These are phyloP conservation scores for Conus canariensis DNA, from an alignment of 2,888 invertebrate species.

Conservation along the genomic window DNA sequence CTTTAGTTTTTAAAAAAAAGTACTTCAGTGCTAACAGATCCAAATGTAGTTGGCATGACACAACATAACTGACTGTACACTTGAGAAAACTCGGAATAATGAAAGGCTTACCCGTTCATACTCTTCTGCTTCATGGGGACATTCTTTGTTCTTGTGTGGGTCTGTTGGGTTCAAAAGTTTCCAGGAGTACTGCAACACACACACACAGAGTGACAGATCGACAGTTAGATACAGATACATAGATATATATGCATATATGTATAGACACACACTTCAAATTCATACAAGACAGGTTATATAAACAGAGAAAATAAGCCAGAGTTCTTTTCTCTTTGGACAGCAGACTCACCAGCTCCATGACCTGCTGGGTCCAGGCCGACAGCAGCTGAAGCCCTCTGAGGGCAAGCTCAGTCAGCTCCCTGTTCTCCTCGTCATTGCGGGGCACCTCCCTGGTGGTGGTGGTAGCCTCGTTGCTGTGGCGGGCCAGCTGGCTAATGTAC, in stretches of 20 bases:
- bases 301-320: too few relatives aligned
- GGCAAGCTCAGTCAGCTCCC: constrained; percentile 93
- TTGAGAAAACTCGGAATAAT: too few relatives aligned
- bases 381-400: constrained; percentile 94
- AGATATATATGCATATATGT: too few relatives aligned
- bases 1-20: too few relatives aligned
- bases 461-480: constrained; percentile 91
- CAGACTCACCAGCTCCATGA: constrained; percentile 87
- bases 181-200: constrained; percentile 88
- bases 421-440: constrained; percentile 93
- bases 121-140: constrained; percentile 97
- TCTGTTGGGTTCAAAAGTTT: constrained; percentile 98
- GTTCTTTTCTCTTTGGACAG: too few relatives aligned
- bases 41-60: too few relatives aligned
- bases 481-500: constrained; percentile 94
- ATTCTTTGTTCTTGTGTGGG: constrained; percentile 95
- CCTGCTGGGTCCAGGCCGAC: constrained; percentile 97
- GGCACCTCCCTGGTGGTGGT: constrained; percentile 93
- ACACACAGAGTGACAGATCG: too few relatives aligned
- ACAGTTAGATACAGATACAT: not conserved
- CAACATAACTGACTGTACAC: too few relatives aligned
- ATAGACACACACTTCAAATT: not conserved
- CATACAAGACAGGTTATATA: too few relatives aligned
- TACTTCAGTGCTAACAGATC: too few relatives aligned
- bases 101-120: constrained; percentile 89